Base-by-base conservation (phyloP, 1,140 invertebrate species). In the Choristoneura fumiferana region DNA sequence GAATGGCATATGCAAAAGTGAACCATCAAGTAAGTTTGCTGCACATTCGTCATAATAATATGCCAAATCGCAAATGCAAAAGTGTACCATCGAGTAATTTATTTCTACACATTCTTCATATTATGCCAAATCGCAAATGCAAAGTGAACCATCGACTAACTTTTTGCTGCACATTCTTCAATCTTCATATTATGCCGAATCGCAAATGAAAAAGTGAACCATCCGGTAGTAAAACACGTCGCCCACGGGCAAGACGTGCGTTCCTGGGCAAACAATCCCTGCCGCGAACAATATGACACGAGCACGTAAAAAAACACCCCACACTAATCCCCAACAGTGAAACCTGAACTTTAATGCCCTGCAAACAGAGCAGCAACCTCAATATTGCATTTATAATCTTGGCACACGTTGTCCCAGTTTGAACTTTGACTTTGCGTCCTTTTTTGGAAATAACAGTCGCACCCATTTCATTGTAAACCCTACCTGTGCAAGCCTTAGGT, bases 351-450 rank as follows among this genome's bases (percentile, higher is more conserved):
- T 65, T 73, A 66, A 58, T 40, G 22, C 14, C n/a, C 14, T 45
- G 3, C 35, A 14, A 33, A 29, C 10, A 18, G 14, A 56, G 33
- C 39, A 13, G 39, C 33, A 54, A 49, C 35, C 14, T 12, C 33
- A 60, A 29, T 49, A 39, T 57, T 49, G 38, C 14, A 18, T 54
- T 58, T 45, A 36, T 14, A 57, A 54, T 36, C 43, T 49, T 45
- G 15, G 40, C 43, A 49, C 43, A 18, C 45, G 38, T 67, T 49
- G 45, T 58, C 62, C 56, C 40, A 66, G 65, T 62, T 73, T 81
- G 70, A 77, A 77, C 76, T 78, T 71, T 74, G 75, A 72, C 74
- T 73, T 63, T 35, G 59, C 67, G 67, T 63, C 62, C 62, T 73
- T 76, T 76, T 74, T 71, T 67, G 59, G 64, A 62, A 58, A 17